These are phyloP conservation scores for Vulpes lagopus DNA, from an alignment of 2,113 vertebrate species.

Conservation along the genomic window DNA sequence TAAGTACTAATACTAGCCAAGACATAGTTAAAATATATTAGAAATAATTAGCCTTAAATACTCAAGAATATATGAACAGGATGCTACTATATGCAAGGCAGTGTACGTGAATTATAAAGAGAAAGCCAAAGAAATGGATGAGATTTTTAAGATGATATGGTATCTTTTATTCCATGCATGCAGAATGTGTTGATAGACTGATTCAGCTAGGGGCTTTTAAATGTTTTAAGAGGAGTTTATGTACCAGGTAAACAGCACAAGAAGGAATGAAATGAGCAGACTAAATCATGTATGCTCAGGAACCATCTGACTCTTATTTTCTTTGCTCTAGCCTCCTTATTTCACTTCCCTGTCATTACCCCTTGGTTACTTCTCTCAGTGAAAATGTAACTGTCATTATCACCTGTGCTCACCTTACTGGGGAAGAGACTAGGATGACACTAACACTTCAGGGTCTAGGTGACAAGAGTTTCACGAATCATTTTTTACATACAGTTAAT, in stretches of 20 bases:
- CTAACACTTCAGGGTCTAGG: not conserved
- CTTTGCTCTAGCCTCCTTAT: not conserved
- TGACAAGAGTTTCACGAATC: not conserved
- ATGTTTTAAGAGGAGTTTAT: not conserved
- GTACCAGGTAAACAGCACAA: not conserved
- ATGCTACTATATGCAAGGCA: not conserved
- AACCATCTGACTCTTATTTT: not conserved
- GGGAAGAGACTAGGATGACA: not conserved
- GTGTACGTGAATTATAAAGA: not conserved
- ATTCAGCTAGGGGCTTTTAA: not conserved
- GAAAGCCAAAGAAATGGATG: not conserved
- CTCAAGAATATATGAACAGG: not conserved
- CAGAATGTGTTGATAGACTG: not conserved
- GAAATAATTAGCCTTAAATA: not conserved
- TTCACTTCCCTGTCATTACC: not conserved
- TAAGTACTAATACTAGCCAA: not conserved
- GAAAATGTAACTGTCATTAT: not conserved
- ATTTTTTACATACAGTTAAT: not conserved
- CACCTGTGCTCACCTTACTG: not conserved
- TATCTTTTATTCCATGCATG: not conserved
- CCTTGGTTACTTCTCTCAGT: not conserved
- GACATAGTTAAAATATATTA: not conserved
- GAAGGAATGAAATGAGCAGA: not conserved
- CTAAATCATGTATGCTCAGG: not conserved
- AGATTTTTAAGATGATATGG: not conserved